A percentile compares a stretch with the other conserved stretches of the same genome.
phyloP scores from a whole-genome alignment of 2,888 invertebrate species.

The Ennomos erosarius region DNA sequence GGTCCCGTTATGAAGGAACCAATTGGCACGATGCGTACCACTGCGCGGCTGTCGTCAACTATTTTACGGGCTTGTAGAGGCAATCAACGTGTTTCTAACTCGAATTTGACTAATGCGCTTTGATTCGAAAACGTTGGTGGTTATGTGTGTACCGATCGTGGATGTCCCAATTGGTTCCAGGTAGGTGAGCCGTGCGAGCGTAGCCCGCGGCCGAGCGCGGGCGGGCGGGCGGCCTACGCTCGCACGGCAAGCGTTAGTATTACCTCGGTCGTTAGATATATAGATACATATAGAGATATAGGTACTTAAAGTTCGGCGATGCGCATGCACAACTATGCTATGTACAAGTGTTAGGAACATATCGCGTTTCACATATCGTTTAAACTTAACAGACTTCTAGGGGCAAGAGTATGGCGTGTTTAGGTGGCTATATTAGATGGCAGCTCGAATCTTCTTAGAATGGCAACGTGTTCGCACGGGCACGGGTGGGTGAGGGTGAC shows the following conservation, averaged over 20 bases:
- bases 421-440: conserved; percentile 82
- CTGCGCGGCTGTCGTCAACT: conserved; percentile 35
- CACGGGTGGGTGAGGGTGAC: conserved; percentile 30
- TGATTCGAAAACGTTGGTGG: conserved; percentile 71
- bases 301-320: conserved; percentile 67
- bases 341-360: conserved; percentile 85
- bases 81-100: conserved; percentile 70
- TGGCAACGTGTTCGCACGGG: conserved; percentile 59
- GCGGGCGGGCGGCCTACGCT: conserved; percentile 61
- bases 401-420: conserved; percentile 82
- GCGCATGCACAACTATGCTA: conserved; percentile 85
- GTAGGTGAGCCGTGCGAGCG: conserved; percentile 50
- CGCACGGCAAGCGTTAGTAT: conserved; percentile 61
- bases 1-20: conserved; percentile 82
- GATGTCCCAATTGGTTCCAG: conserved; percentile 85
- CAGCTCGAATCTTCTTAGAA: conserved; percentile 71
- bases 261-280: conserved; percentile 53
- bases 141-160: conserved; percentile 82
- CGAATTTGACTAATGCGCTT: conserved; percentile 83
- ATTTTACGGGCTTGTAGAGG: conserved; percentile 55
- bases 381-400: conserved; percentile 79
- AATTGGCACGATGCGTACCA: conserved; percentile 81
- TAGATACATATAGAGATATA: conserved; percentile 71
- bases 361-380: conserved; percentile 68
- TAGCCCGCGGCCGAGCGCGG: conserved; percentile 44